Evolutionary conservation across 2,888 invertebrate genomes (phyloP), one percentile per base, ranked within the genome.

Genomic region (Ichneumoninae sp.): DNA sequence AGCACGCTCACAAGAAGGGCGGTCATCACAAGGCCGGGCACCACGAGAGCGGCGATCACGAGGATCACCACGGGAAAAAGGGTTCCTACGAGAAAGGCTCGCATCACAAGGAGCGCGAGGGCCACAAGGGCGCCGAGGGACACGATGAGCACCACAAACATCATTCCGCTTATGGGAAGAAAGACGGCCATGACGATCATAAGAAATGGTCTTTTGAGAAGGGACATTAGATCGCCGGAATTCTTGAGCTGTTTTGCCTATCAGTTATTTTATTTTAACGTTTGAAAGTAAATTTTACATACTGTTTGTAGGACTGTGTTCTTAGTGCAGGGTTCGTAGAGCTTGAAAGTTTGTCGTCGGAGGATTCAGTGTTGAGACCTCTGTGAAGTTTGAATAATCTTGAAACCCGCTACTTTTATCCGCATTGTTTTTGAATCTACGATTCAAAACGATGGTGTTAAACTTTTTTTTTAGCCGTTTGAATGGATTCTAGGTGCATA

Each of bases 31-130:
- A 96, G 86, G 95, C 95, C 0, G 96, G 95, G 0, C 95, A 96
- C 79, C 95, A 96, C 91, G 94, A 95, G 81, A 94, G 95, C 40
- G 95, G 96, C 86, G 94, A 95, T 71, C 96, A 96, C 36, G 96
- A 96, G 89, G 96, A 96, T 88, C 96, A 97, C 90, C 96, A 97
- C 88, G 97, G 97, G 47, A 96, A 97, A 93, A 96, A 96, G 90
- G 96, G 96, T 66, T 94, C 94, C 92, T 95, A 95, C 83, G 95
- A 96, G 89, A 96, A 96, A 90, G 96, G 96, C 0, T 95, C 96
- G 88, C 93, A 95, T 85, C 95, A 96, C 85, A 95, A 95, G 13
- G 96, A 96, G 85, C 96, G 96, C 91, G 95, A 95, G 87, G 96
- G 96, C 0, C 94, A 95, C 93, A 95, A 96, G 73, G 95, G 95